Conservation (phyloP, 2,888 invertebrate genomes). For the Linyphia triangularis region DNA sequence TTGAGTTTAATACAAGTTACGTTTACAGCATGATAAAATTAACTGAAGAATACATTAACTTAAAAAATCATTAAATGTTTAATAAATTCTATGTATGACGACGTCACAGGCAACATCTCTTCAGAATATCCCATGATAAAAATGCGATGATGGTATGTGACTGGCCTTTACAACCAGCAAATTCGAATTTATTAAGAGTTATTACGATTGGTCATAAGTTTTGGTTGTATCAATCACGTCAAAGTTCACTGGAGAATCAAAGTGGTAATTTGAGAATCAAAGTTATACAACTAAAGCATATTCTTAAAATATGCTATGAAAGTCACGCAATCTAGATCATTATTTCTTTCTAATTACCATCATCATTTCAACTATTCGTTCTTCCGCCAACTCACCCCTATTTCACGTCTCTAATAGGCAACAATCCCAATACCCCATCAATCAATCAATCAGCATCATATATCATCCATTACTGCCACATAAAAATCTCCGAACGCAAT, state of each 20-base stretch:
- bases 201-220: no score
- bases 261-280: background rate
- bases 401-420: background rate
- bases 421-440: background rate
- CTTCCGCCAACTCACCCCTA: background rate
- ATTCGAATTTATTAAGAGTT: no score
- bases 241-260: background rate
- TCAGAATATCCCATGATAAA: no score
- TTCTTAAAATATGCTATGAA: background rate
- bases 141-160: no score
- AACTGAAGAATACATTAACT: no score
- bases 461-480: constrained; percentile 42
- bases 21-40: no score
- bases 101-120: no score
- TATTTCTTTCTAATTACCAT: background rate
- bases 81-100: no score
- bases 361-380: background rate
- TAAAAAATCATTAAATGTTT: no score
- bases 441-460: constrained; percentile 37
- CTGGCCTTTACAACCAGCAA: no score
- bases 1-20: no score
- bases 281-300: background rate
- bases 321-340: background rate
- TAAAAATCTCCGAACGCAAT: constrained; percentile 25
- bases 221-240: background rate